A percentile compares a stretch with the other conserved stretches of the same genome.
Conservation (phyloP, 2,113 vertebrate species). For the Nibea coibor region DNA sequence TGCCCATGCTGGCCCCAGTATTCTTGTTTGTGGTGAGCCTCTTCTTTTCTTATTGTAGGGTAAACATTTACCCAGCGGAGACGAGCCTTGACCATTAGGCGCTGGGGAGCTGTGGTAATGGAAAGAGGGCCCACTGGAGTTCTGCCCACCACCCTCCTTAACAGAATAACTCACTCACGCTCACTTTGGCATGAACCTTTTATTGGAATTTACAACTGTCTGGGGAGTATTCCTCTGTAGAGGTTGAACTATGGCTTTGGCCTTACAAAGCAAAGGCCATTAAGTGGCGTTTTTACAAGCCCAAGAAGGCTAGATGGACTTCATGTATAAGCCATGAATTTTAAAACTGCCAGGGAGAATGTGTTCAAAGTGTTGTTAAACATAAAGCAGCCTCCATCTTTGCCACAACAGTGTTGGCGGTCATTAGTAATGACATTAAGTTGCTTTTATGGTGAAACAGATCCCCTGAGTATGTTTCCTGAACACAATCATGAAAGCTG, state of each 20-base stretch:
- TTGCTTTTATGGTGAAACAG: conserved; percentile 42
- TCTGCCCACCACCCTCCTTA: conserved; percentile 71
- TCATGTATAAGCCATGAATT: conserved; percentile 60
- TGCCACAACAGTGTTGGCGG: conserved; percentile 27
- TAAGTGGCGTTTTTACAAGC: conserved; percentile 64
- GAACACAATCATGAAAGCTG: conserved; percentile 15
- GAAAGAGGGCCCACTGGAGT: conserved; percentile 75
- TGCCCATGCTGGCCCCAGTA: conserved; percentile 67
- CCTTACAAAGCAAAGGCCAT: conserved; percentile 75
- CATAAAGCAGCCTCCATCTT: conserved; percentile 48
- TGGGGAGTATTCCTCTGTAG: conserved; percentile 67
- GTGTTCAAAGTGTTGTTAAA: conserved; percentile 63
- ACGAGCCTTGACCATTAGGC: conserved; percentile 76
- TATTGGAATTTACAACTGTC: conserved; percentile 82
- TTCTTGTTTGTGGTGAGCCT: conserved; percentile 68
- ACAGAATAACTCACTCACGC: conserved; percentile 78
- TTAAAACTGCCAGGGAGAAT: conserved; percentile 60
- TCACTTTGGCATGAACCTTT: conserved; percentile 80
- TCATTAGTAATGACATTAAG: conserved; percentile 35
- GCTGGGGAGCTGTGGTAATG: conserved; percentile 74
- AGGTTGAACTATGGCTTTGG: conserved; percentile 71
- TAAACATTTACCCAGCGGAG: conserved; percentile 80
- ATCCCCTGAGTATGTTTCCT: conserved; percentile 11
- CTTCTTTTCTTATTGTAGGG: conserved; percentile 73
- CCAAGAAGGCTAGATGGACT: conserved; percentile 49